Evolutionary conservation across 2,888 invertebrate genomes (phyloP).

Genomic region (Zygothrica quintamaculata): DNA sequence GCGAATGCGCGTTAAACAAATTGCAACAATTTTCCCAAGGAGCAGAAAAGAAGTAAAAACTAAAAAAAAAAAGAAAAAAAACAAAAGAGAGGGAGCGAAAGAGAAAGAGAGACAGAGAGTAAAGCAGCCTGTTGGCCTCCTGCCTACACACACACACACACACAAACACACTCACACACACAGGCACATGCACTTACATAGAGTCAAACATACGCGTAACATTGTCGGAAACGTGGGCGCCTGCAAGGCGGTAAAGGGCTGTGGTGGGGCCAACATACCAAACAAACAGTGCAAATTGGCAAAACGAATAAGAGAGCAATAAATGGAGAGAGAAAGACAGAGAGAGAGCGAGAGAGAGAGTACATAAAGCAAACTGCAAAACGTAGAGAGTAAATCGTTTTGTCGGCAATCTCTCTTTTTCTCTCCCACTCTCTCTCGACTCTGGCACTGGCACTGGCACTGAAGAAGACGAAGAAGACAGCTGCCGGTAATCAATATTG

Average conservation of each 20-base stretch:
- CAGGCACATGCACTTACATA: constrained; percentile 1
- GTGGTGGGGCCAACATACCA: constrained; percentile 36
- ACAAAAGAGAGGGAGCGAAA: constrained; percentile 34
- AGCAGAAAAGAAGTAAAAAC: constrained; percentile 22
- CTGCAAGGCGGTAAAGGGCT: constrained; percentile 70
- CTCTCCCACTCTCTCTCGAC: constrained; percentile 15
- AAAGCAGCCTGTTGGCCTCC: constrained; percentile 64
- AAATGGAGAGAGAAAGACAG: constrained; percentile 9
- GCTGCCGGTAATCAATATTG: constrained; percentile 80
- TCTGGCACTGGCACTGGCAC: constrained; percentile 29
- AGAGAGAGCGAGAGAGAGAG: constrained; percentile 19
- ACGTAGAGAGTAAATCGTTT: constrained; percentile 21
- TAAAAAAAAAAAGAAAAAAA: constrained; percentile 4
- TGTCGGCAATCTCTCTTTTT: constrained; percentile 32
- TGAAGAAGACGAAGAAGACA: constrained; percentile 66
- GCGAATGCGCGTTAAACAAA: constrained; percentile 74
- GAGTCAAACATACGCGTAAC: constrained; percentile 36
- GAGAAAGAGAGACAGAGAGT: constrained; percentile 14
- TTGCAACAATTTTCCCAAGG: constrained; percentile 65
- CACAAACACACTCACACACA: not conserved
- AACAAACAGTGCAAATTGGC: constrained; percentile 69
- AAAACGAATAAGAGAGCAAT: constrained; percentile 28
- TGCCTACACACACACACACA: constrained; percentile 47
- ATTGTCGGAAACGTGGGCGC: constrained; percentile 69
- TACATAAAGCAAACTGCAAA: constrained; percentile 30